Evolutionary conservation across 1,140 invertebrate genomes (phyloP), one percentile per base, ranked within the genome.

Genomic region (Chymomyza costata): DNA sequence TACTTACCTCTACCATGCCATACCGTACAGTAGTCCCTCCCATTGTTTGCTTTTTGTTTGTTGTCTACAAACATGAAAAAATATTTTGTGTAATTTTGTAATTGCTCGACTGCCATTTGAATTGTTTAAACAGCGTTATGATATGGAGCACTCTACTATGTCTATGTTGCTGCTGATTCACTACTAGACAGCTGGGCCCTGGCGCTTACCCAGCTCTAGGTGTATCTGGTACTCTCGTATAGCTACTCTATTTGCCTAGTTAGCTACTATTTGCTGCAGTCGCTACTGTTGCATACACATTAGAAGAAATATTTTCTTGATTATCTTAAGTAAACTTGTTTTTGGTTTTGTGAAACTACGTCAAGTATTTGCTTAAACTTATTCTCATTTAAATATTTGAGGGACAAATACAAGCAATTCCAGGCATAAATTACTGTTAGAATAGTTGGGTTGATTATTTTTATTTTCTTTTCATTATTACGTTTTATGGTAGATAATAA

Each of bases 331-430:
- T 17, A 56, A 60, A 68, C 44, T 56, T 76, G 62, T 66, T 74
- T 65, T 35, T 69, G 57, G 15, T 46, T 64, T 62, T 61, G 65
- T 8, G 25, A 51, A 80, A 66, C 69, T 55, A 63, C 52, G 62
- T 60, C 55, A 73, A 81, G 55, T 78, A 78, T 78, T 78, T 78
- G 74, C 50, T 16, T 6, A 50, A 49, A 32, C 73, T 80, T 65
- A 41, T 52, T 60, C 73, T 80, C 61, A 41, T 52, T 60, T 52
- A 80, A 78, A 78, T 78, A 78, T 78, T 78, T 78, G 17, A 13
- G 39, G 57, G 34, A 40, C 64, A 80, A 78, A 78, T 73, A 78
- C 35, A 47, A 60, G 58, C 58, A 78, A 59, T 60, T 78, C 66
- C 71, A 28, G 58, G 17, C 46, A 73, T 73, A 73, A 73, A 66